These are phyloP conservation scores for Nipponacmea schrenckii DNA, from an alignment of 2,888 invertebrate genomes.

Conservation along the genomic window DNA sequence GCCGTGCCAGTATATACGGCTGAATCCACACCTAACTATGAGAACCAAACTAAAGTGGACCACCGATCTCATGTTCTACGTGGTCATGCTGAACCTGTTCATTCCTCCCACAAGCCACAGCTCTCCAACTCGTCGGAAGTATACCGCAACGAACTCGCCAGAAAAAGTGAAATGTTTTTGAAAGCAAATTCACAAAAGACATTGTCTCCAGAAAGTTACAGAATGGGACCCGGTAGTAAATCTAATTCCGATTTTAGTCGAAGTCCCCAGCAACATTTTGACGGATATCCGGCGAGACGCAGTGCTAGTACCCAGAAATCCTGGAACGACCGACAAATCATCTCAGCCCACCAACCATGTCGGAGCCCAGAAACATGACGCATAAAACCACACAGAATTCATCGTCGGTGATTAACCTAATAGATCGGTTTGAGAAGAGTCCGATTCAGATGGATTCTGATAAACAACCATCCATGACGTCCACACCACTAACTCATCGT, in stretches of 20 bases:
- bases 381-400: constrained; percentile 22
- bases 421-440: constrained; percentile 50
- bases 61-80: constrained; percentile 33
- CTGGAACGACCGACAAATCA: constrained; percentile 15
- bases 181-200: constrained; percentile 1
- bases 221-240: not conserved
- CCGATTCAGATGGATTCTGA: constrained; percentile 25
- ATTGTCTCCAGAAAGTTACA: not conserved
- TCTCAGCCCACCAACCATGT: not conserved
- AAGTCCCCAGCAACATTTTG: not conserved
- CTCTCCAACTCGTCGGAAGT: constrained; percentile 27
- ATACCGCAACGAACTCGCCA: constrained; percentile 34
- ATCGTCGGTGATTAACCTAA: constrained; percentile 45
- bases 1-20: constrained; percentile 47
- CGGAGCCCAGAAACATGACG: not conserved
- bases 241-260: constrained; percentile 5
- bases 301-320: constrained; percentile 32
- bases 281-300: constrained; percentile 15
- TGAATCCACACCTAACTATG: constrained; percentile 50
- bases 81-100: constrained; percentile 43
- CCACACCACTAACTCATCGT: constrained; percentile 45
- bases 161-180: constrained; percentile 36
- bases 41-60: constrained; percentile 53
- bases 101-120: constrained; percentile 28
- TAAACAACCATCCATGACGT: constrained; percentile 47